Base-by-base conservation (phyloP, 2,797 vertebrate species). In the Champsocephalus esox region DNA sequence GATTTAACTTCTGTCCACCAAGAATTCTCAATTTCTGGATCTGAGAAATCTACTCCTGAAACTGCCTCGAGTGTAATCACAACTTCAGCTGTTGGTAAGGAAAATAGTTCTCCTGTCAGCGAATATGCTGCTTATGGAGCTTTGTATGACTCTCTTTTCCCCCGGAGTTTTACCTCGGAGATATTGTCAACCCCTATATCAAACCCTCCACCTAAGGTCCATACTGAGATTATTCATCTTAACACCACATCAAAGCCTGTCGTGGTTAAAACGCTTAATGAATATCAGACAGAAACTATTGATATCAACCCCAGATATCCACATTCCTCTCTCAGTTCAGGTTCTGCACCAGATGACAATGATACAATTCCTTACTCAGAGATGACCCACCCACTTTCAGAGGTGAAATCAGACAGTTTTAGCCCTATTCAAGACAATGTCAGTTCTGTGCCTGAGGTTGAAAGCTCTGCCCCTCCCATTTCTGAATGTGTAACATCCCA, bases 111-210 rank as follows among this genome's bases (percentile, higher is more conserved):
- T 32, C 63, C 77, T 17, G 62, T 16, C 52, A 50, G 34, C 17
- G 52, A 70, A 17, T 11, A 56, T 0, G 12, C 2, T 0, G 58
- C 84, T 41, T 90, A 84, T 7, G 82, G 62, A 52, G 76, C 34
- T 2, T 17, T 91, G 63, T 88, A 85, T 7, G 80, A 87, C 0
- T 87, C 92, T 0, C 75, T 90, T 6, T 83, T 91, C 49, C 88
- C 90, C 0, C 57, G 50, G 48, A 82, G 17, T 45, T 91, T 91
- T 17, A 66, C 16, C 62, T 71, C 80, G 0, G 81, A 79, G 10
- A 10, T 79, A 1, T 2, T 59, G 8, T 56, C 87, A 0, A 68
- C 88, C 0, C 5, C 63, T 28, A 28, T 28, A 5, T 44, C 44
- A 1, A 65, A 21, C 12, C 19, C 11, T 12, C 34, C 64, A 1